A percentile compares a stretch with the other conserved stretches of the same genome.
phyloP scores from a whole-genome alignment of 2,888 invertebrate species.

The Neria commutata region DNA sequence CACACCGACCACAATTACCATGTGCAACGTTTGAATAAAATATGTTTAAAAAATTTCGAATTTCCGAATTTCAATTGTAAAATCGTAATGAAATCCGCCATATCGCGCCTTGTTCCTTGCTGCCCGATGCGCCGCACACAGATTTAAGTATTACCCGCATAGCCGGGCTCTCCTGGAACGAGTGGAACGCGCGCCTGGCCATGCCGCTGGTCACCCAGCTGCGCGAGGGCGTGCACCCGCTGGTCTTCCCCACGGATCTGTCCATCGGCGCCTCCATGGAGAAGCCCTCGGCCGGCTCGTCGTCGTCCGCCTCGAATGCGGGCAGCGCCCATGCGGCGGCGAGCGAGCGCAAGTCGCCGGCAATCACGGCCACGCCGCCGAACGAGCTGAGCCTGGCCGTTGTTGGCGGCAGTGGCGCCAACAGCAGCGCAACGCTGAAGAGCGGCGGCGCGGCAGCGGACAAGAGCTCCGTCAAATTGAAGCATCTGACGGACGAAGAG shows the following conservation, averaged over 20 bases:
- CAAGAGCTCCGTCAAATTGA: slow-evolving; percentile 51
- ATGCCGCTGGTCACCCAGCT: slow-evolving; percentile 71
- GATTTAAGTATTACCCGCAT: slow-evolving; percentile 77
- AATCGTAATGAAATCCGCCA: slow-evolving; percentile 22
- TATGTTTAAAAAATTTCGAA: slow-evolving; percentile 19
- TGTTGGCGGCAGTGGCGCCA: slow-evolving; percentile 44
- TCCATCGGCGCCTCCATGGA: slow-evolving; percentile 54
- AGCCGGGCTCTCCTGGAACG: slow-evolving; percentile 74
- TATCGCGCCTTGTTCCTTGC: slow-evolving; percentile 10
- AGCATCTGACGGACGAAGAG: slow-evolving; percentile 53
- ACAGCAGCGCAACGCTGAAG: slow-evolving; percentile 4
- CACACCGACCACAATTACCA: slow-evolving; percentile 25
- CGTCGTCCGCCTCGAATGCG: slow-evolving; percentile 29
- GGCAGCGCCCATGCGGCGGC: slow-evolving; percentile 20
- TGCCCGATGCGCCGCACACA: slow-evolving; percentile 51
- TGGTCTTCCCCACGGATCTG: slow-evolving; percentile 61
- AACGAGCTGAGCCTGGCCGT: slow-evolving; percentile 34
- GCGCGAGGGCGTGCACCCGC: slow-evolving; percentile 64
- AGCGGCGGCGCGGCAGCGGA: slow-evolving; percentile 18
- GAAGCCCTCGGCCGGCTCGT: slow-evolving; percentile 38
- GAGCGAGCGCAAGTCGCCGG: slow-evolving; percentile 47
- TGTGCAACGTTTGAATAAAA: slow-evolving; percentile 25
- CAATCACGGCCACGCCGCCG: slow-evolving; percentile 37
- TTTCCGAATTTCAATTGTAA: not conserved
- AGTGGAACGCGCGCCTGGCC: slow-evolving; percentile 77